A percentile compares a stretch with the other conserved stretches of the same genome.
Conservation (phyloP, 37 sponge, comb jelly and placozoan genomes). For the Lycopodina hypogea region DNA sequence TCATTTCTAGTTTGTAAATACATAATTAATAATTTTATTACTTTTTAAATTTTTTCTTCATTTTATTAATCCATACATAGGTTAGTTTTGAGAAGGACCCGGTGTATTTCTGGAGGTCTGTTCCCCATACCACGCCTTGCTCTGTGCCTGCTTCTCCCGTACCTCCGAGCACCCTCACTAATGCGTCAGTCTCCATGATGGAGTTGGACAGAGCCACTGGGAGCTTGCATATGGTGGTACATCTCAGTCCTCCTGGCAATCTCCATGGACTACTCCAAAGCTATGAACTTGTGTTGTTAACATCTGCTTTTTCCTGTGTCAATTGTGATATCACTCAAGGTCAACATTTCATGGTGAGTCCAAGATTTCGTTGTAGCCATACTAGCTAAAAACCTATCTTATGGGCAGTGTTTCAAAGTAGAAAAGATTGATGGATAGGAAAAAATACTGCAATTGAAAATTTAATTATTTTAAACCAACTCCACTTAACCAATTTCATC, state of each 20-base stretch:
- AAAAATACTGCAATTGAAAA: no score
- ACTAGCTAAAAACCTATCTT: no score
- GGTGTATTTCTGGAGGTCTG: background rate
- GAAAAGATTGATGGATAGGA: no score
- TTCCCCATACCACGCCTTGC: background rate
- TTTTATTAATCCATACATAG: background rate
- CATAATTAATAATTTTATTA: no score
- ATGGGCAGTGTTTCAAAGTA: no score
- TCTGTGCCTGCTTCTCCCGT: background rate
- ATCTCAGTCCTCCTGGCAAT: background rate
- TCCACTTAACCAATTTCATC: no score
- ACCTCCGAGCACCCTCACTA: background rate
- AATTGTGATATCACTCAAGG: background rate
- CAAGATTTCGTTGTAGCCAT: no score
- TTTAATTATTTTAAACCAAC: no score
- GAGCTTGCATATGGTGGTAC: background rate
- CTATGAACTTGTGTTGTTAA: background rate
- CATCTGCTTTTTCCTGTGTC: background rate
- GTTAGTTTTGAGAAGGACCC: background rate
- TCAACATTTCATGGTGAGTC: background rate
- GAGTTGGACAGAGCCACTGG: background rate
- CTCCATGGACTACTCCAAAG: background rate
- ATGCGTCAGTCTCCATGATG: background rate
- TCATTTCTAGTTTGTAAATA: no score
- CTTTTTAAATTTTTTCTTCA: no score